These are phyloP conservation scores for Pachypsylla venusta DNA, from an alignment of 1,140 invertebrate species.

Conservation along the genomic window DNA sequence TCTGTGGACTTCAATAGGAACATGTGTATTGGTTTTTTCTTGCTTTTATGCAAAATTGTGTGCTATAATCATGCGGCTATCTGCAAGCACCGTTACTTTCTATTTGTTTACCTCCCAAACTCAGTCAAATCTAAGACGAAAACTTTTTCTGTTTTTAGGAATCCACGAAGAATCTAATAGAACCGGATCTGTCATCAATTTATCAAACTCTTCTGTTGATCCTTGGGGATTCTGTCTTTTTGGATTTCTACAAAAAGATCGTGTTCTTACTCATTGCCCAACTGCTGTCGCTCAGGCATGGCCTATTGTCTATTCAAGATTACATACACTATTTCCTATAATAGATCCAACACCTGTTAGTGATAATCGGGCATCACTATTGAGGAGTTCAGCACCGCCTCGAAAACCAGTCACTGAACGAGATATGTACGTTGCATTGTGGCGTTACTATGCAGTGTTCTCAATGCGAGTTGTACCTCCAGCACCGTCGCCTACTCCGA, in stretches of 20 bases:
- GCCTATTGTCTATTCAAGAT: conserved; percentile 83
- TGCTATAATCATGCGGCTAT: no score
- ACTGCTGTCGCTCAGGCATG: conserved; percentile 77
- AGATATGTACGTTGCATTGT: conserved; percentile 82
- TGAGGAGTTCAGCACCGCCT: conserved; percentile 56
- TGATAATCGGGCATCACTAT: conserved; percentile 85
- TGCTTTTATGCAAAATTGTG: no score
- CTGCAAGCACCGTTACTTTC: no score
- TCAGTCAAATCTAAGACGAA: no score
- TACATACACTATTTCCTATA: conserved; percentile 77
- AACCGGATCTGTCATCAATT: conserved; percentile 34
- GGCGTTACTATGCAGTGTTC: conserved; percentile 92
- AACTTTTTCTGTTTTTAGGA: no score
- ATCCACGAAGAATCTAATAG: conserved; percentile 48
- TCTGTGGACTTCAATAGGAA: no score
- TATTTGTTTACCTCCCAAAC: no score
- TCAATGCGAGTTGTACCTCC: conserved; percentile 84
- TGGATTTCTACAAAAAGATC: conserved; percentile 61
- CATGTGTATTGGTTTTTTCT: no score
- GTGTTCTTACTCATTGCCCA: conserved; percentile 64
- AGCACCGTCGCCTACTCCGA: conserved; percentile 57
- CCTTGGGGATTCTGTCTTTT: conserved; percentile 81
- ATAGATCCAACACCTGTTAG: conserved; percentile 76
- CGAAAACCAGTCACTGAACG: conserved; percentile 78
- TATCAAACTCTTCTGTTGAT: conserved; percentile 35